A percentile compares a stretch with the other conserved stretches of the same genome.
These are phyloP conservation scores for Rhombomys opimus DNA, from an alignment of 2,113 vertebrate species.

Conservation along the genomic window DNA sequence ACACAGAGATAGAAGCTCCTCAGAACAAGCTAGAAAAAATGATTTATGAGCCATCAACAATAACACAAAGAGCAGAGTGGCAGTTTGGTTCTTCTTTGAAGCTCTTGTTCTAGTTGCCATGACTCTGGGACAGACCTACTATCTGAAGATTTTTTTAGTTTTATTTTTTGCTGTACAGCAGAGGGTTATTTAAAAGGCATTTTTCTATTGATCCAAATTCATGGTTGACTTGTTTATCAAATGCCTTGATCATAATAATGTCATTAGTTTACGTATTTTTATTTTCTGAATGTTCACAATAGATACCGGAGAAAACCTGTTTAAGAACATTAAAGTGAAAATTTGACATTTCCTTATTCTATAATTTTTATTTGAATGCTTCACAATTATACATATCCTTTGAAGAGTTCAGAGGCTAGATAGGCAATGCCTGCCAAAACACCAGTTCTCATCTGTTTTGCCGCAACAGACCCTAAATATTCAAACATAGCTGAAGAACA, in stretches of 20 bases:
- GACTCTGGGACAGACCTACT: conserved; percentile 99
- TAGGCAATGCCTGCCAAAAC: background rate
- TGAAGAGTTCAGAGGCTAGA: conserved; percentile 69
- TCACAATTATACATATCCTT: conserved; percentile 74
- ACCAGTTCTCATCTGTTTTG: background rate
- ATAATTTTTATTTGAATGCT: conserved; percentile 71
- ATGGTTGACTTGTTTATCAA: conserved; percentile 88
- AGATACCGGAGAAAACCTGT: conserved; percentile 75
- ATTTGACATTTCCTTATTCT: conserved; percentile 81
- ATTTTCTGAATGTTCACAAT: conserved; percentile 83
- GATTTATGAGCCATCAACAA: conserved; percentile 99
- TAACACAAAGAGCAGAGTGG: conserved; percentile 99
- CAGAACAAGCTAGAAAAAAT: conserved; percentile 99
- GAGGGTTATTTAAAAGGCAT: conserved; percentile 93
- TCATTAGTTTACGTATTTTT: conserved; percentile 85
- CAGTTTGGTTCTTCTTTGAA: conserved; percentile 99
- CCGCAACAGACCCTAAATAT: background rate
- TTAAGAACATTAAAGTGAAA: conserved; percentile 80
- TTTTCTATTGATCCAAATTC: conserved; percentile 75
- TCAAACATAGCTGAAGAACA: background rate
- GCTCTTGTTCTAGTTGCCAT: conserved; percentile 98
- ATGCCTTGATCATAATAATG: conserved; percentile 85
- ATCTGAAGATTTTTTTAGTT: conserved; percentile 97
- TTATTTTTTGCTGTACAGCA: conserved; percentile 95
- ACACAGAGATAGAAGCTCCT: conserved; percentile 99